Percentiles rank a stretch among this genome's conserved stretches.
Evolutionary conservation across 2,888 invertebrate species (phyloP).

Genomic region (Serripes groenlandicus): DNA sequence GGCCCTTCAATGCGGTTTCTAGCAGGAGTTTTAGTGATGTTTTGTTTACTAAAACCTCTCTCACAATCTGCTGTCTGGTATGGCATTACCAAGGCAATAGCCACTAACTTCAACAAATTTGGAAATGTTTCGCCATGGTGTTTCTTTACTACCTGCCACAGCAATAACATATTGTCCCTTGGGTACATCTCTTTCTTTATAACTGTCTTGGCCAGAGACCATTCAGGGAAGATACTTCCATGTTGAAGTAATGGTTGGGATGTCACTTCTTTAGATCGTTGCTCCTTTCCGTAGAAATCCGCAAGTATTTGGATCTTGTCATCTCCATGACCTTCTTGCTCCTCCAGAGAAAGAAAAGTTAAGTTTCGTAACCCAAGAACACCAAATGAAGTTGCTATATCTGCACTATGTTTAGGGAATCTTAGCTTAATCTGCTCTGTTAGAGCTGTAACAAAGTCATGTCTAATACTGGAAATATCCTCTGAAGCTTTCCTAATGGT

Average conservation of each 20-base stretch:
- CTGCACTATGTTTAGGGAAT: neutral
- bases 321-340: neutral
- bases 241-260: neutral
- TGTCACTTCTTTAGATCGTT: neutral
- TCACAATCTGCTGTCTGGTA: constrained; percentile 51
- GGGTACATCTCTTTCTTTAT: constrained; percentile 29
- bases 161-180: constrained; percentile 15
- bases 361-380: constrained; percentile 6
- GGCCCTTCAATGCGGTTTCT: too few species aligned
- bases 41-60: constrained; percentile 42
- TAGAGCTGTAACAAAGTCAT: neutral
- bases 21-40: constrained; percentile 34
- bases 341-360: neutral
- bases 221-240: neutral
- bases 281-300: constrained; percentile 3
- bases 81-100: constrained; percentile 33
- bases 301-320: neutral
- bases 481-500: constrained; percentile 13
- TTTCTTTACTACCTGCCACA: constrained; percentile 37
- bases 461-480: constrained; percentile 5
- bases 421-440: neutral
- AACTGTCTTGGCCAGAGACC: constrained; percentile 12
- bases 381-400: constrained; percentile 6
- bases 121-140: constrained; percentile 35
- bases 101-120: constrained; percentile 42